These are phyloP conservation scores for Tauraco hartlaubi DNA, from an alignment of 2,797 vertebrate genomes.

Conservation along the genomic window DNA sequence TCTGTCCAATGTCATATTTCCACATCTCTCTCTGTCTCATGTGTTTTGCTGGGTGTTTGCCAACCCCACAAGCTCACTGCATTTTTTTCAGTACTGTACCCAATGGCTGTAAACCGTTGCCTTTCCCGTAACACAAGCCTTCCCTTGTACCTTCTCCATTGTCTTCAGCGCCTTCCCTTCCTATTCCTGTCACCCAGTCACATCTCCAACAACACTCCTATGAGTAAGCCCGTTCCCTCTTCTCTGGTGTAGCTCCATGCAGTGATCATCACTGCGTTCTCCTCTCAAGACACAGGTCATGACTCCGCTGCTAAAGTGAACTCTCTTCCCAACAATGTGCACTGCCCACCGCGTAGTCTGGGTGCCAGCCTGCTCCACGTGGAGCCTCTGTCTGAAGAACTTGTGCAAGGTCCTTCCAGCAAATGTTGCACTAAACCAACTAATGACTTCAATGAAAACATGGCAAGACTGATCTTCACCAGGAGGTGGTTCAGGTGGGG, in stretches of 20 bases:
- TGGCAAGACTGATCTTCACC: background rate
- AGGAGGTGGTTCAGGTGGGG: background rate
- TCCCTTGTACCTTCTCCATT: background rate
- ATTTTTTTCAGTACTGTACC: background rate
- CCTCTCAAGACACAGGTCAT: rapidly evolving
- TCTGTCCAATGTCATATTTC: background rate
- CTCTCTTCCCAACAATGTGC: too few species aligned
- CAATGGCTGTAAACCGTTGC: background rate
- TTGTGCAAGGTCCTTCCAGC: background rate
- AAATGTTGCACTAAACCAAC: background rate
- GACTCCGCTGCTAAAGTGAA: background rate
- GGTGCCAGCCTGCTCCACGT: background rate
- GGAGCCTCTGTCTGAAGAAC: background rate
- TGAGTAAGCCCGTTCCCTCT: background rate
- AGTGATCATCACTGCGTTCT: background rate
- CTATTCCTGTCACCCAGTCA: background rate
- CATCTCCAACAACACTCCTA: background rate
- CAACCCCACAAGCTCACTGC: background rate
- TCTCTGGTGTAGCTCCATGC: background rate
- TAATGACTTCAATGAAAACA: background rate
- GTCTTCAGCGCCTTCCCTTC: background rate
- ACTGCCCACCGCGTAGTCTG: rapidly evolving
- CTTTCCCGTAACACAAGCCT: background rate
- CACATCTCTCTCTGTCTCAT: background rate
- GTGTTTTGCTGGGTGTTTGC: background rate